phyloP scores from a whole-genome alignment of 2,888 invertebrate genomes.

The Drosophila hamatofila region DNA sequence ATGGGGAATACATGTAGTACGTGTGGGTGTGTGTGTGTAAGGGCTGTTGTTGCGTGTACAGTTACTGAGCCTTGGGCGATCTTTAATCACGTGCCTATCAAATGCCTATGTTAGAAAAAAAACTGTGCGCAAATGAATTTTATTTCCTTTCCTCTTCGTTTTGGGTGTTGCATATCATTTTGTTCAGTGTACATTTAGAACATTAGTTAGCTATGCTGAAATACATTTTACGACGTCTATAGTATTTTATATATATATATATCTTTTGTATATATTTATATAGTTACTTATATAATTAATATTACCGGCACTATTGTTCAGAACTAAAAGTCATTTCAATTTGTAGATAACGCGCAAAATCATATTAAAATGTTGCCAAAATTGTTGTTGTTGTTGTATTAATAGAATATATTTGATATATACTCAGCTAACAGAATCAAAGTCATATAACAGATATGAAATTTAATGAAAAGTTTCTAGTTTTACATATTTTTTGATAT shows the following conservation, averaged over 20 bases:
- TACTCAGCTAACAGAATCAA: slow-evolving; percentile 13
- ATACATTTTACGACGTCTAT: slow-evolving; percentile 68
- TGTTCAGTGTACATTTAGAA: slow-evolving; percentile 73
- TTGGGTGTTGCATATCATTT: slow-evolving; percentile 49
- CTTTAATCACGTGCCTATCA: slow-evolving; percentile 11
- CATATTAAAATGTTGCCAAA: slow-evolving; percentile 51
- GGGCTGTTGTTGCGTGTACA: slow-evolving; percentile 6
- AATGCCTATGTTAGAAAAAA: slow-evolving; percentile 11
- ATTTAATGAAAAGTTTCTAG: slow-evolving; percentile 5
- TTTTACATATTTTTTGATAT: slow-evolving; percentile 13
- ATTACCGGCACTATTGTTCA: slow-evolving; percentile 86
- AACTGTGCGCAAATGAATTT: slow-evolving; percentile 48
- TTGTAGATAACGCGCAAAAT: slow-evolving; percentile 38
- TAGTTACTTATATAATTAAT: slow-evolving; percentile 76
- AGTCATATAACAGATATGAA: slow-evolving; percentile 14
- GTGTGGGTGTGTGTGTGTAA: slow-evolving; percentile 18
- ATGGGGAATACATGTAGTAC: slow-evolving; percentile 38
- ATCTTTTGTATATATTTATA: slow-evolving; percentile 48
- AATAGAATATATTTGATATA: slow-evolving; percentile 24
- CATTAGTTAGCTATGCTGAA: slow-evolving; percentile 74
- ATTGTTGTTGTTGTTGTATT: slow-evolving; percentile 49
- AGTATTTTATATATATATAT: slow-evolving; percentile 40
- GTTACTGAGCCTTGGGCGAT: slow-evolving; percentile 27
- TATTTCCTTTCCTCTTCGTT: slow-evolving; percentile 10
- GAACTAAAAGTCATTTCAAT: slow-evolving; percentile 71